Percentiles rank a stretch among this genome's conserved stretches.
Evolutionary conservation across 2,797 vertebrate species (phyloP).

Genomic region (Gymnothorax reevesii): DNA sequence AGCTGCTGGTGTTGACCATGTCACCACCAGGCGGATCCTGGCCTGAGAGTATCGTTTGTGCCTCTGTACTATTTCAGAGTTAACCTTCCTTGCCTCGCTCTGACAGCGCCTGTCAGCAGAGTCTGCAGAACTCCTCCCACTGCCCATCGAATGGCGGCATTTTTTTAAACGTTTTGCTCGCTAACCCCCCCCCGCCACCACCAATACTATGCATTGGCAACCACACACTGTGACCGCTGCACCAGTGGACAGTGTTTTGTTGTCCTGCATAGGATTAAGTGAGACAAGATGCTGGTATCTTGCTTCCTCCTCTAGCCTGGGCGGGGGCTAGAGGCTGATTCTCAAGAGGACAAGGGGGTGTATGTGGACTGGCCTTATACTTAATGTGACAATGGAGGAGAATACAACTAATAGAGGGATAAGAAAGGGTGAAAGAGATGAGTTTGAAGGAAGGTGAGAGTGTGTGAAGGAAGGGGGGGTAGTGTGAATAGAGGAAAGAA

Average conservation of each 20-base stretch:
- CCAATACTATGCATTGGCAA: too few species aligned
- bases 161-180: background rate
- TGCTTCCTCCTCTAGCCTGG: too few species aligned
- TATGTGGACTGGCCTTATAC: too few species aligned
- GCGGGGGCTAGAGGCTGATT: too few species aligned
- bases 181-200: slow-evolving; percentile 13
- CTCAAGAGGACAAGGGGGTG: too few species aligned
- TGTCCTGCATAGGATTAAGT: too few species aligned
- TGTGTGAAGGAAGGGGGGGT: background rate
- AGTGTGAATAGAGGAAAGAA: too few species aligned
- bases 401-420: background rate
- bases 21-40: slow-evolving; percentile 47
- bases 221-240: too few species aligned
- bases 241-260: too few species aligned
- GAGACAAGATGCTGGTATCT: too few species aligned
- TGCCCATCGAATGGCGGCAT: background rate
- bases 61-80: slow-evolving; percentile 25
- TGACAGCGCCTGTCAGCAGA: slow-evolving; percentile 45
- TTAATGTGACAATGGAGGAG: slow-evolving; percentile 39
- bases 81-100: slow-evolving; percentile 23
- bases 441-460: slow-evolving; percentile 4
- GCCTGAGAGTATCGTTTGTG: slow-evolving; percentile 47
- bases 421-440: too few species aligned
- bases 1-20: slow-evolving; percentile 34
- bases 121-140: slow-evolving; percentile 21